Evolutionary conservation across 2,888 invertebrate species (phyloP).

Genomic region (Keiferia lycopersicella): DNA sequence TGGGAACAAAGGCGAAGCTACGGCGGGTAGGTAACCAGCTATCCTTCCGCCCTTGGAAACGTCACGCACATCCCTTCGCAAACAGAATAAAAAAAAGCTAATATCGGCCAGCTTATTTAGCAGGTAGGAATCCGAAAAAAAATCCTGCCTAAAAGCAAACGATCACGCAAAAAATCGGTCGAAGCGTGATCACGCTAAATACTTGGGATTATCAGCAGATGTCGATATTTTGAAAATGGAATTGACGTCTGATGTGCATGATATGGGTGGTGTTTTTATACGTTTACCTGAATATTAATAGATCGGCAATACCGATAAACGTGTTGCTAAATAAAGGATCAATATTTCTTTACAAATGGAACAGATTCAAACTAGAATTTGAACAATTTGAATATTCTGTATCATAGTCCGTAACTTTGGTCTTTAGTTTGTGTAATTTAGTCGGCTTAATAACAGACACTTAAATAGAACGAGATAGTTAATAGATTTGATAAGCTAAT

Average conservation of each 20-base stretch:
- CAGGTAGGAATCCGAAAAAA: constrained; percentile 70
- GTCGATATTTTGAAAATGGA: constrained; percentile 58
- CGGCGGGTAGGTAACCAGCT: constrained; percentile 55
- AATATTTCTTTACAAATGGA: constrained; percentile 5
- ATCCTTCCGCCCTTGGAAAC: constrained; percentile 76
- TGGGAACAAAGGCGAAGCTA: constrained; percentile 67
- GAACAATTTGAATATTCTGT: not conserved
- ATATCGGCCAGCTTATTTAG: constrained; percentile 59
- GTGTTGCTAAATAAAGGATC: constrained; percentile 17
- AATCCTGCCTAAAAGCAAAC: constrained; percentile 48
- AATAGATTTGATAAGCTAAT: constrained; percentile 48
- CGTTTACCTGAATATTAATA: constrained; percentile 47
- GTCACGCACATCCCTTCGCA: constrained; percentile 74
- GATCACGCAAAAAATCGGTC: constrained; percentile 59
- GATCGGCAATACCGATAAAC: constrained; percentile 25
- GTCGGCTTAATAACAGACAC: constrained; percentile 49
- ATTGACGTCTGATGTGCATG: constrained; percentile 50
- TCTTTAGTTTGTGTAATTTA: constrained; percentile 28
- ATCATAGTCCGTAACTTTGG: constrained; percentile 1
- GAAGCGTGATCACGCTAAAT: constrained; percentile 70
- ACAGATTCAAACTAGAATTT: not conserved
- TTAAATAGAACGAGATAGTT: constrained; percentile 40
- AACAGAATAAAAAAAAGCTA: constrained; percentile 61
- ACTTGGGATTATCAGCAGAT: constrained; percentile 69
- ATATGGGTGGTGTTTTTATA: constrained; percentile 57